These are phyloP conservation scores for Copsychus sechellarum DNA, from an alignment of 2,113 vertebrate genomes.

Conservation along the genomic window DNA sequence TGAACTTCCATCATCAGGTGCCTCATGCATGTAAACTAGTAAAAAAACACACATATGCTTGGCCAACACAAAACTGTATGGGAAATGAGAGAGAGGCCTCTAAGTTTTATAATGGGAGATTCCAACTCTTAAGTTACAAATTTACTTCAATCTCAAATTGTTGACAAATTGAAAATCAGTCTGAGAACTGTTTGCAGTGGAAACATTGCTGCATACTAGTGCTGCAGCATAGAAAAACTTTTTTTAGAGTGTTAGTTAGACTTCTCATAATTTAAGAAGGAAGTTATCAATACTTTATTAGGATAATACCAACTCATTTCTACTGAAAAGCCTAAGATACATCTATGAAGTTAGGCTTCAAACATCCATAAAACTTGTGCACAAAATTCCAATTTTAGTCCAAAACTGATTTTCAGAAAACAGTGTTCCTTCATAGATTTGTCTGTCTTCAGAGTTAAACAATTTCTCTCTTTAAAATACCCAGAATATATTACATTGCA, in stretches of 20 bases:
- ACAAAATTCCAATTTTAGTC: neutral
- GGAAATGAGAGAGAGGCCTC: neutral
- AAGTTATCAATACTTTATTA: neutral
- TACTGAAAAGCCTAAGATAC: neutral
- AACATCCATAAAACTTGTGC: neutral
- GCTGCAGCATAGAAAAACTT: neutral
- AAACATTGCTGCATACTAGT: neutral
- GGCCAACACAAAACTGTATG: neutral
- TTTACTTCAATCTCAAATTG: neutral
- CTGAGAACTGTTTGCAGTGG: neutral
- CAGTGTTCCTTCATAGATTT: neutral
- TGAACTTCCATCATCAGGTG: neutral
- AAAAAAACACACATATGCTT: neutral
- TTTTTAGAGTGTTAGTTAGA: neutral
- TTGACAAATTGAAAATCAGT: neutral
- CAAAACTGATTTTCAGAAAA: neutral
- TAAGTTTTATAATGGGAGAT: neutral
- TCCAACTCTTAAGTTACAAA: neutral
- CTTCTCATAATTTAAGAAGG: neutral
- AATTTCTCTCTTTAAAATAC: neutral
- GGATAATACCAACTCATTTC: neutral
- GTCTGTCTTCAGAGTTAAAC: neutral
- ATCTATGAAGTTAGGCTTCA: neutral
- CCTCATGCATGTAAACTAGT: neutral
- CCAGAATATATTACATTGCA: neutral